Base-by-base conservation (phyloP, 2,797 vertebrate genomes). In the Spinus olivaceus region DNA sequence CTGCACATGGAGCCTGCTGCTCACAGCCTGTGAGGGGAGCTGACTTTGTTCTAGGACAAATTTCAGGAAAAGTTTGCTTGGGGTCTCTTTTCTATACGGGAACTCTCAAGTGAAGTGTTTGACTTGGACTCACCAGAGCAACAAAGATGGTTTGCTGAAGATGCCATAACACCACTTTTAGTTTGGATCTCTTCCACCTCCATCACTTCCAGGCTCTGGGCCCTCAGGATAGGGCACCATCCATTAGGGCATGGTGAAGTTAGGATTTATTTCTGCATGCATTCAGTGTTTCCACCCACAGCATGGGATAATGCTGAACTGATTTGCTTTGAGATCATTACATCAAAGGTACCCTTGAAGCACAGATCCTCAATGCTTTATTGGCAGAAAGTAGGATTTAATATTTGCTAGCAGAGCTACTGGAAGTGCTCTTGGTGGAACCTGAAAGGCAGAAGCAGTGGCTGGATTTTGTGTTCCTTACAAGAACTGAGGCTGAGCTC, bases 331-430 rank as follows among this genome's bases (percentile, higher is more conserved):
- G 88, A 88, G 78, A 86, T 86, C 85, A 88, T 93, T n/a, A 46
- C 83, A 95, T 90, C 78, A 92, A 95, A 95, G 78, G 15, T 77
- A n/a, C 57, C 67, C 86, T 88, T 85, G 74, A 90, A 95, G 78
- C 67, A 54, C 14, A 76, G 78, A 90, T 51, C 80, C 35, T 85
- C 66, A 71, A 27, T 17, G 76, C 50, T 85, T 74, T 57, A 86
- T 85, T 89, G 76, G 72, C 61, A 85, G 39, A 39, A 72, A 74
- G 46, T 8, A 44, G 56, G 56, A 61, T 89, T 91, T 77, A 63
- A 69, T 79, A 41, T 71, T 60, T 59, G 44, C 56, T 41, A 57
- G 46, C 47, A 85, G 54, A 80, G 61, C 72, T 85, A 16, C 57
- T 82, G 61, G 44, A 93, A 89, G 28, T 39, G 66, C 23, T 82